phyloP scores from a whole-genome alignment of 2,888 invertebrate species.

The Papilio gigon region DNA sequence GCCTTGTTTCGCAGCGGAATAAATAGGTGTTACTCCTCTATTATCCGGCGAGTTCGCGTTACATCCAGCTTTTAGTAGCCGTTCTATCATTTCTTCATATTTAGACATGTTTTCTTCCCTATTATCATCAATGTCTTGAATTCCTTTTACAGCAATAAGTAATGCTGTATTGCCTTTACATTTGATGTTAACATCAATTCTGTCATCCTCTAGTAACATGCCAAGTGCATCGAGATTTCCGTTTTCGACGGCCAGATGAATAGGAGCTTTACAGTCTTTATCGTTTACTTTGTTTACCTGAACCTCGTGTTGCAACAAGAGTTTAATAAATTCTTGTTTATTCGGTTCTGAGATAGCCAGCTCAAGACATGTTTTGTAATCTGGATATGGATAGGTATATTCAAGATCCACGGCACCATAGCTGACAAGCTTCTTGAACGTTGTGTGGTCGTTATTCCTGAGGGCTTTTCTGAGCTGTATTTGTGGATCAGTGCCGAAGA shows the following conservation, averaged over 20 bases:
- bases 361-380: conserved; percentile 84
- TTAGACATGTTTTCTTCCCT: conserved; percentile 68
- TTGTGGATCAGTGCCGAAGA: conserved; percentile 76
- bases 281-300: conserved; percentile 83
- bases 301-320: conserved; percentile 83
- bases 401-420: conserved; percentile 79
- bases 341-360: conserved; percentile 80
- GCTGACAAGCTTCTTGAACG: conserved; percentile 78
- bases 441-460: conserved; percentile 75
- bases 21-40: conserved; percentile 81
- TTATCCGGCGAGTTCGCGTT: conserved; percentile 81
- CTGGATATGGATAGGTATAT: conserved; percentile 80
- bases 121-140: conserved; percentile 77
- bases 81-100: conserved; percentile 77
- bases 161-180: conserved; percentile 80
- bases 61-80: conserved; percentile 80
- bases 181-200: conserved; percentile 77
- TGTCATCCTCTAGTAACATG: conserved; percentile 72
- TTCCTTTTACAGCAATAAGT: conserved; percentile 77
- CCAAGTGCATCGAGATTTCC: conserved; percentile 77
- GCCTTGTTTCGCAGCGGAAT: conserved; percentile 83
- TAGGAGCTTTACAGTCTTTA: conserved; percentile 82
- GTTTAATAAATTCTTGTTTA: conserved; percentile 79
- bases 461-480: conserved; percentile 78
- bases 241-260: conserved; percentile 85